Conservation (phyloP, 2,797 vertebrate species). For the Coilia nasus region DNA sequence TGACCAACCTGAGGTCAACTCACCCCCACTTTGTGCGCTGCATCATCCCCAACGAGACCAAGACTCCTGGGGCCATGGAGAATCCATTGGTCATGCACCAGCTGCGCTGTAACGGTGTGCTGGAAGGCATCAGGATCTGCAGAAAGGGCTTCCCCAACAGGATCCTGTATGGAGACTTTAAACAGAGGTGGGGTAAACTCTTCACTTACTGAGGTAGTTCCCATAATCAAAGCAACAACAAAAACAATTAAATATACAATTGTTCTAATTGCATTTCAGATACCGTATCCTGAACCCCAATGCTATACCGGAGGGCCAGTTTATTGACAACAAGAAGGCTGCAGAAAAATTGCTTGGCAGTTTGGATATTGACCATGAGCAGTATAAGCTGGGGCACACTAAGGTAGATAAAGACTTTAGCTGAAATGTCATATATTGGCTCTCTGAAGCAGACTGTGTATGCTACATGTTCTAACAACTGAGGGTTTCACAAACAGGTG, state of each 20-base stretch:
- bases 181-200: too few species aligned
- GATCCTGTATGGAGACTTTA: slow-evolving; percentile 80
- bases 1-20: slow-evolving; percentile 80
- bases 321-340: slow-evolving; percentile 86
- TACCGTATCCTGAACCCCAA: slow-evolving; percentile 86
- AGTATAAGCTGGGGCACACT: slow-evolving; percentile 84
- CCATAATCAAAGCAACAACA: too few species aligned
- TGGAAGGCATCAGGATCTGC: slow-evolving; percentile 83
- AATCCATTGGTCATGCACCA: slow-evolving; percentile 81
- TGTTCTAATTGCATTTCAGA: too few species aligned
- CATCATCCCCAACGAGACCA: slow-evolving; percentile 80
- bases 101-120: slow-evolving; percentile 81
- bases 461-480: too few species aligned
- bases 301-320: slow-evolving; percentile 84
- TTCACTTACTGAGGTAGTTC: too few species aligned
- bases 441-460: too few species aligned
- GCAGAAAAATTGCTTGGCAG: slow-evolving; percentile 82
- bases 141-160: slow-evolving; percentile 84
- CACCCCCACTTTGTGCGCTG: slow-evolving; percentile 83
- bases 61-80: slow-evolving; percentile 77
- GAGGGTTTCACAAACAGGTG: too few species aligned
- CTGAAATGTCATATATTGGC: too few species aligned
- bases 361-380: slow-evolving; percentile 82
- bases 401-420: too few species aligned
- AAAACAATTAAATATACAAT: too few species aligned